A percentile compares a stretch with the other conserved stretches of the same genome.
These are phyloP conservation scores for Nannospalax galili DNA, from an alignment of 2,113 vertebrate species.

Conservation along the genomic window DNA sequence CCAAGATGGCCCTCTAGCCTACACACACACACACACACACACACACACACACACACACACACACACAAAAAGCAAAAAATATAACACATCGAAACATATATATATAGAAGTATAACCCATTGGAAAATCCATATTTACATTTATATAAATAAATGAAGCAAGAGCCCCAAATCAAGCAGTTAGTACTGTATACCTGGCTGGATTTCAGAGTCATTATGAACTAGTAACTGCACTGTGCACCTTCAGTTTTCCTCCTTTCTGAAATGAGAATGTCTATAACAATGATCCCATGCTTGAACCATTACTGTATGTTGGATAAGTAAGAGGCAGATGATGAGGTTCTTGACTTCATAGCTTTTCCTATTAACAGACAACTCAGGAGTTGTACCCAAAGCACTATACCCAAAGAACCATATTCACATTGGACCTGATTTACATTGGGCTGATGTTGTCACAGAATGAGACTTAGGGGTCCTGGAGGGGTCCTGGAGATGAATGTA, in stretches of 20 bases:
- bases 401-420: neutral
- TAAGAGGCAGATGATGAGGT: neutral
- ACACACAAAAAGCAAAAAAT: too few species aligned
- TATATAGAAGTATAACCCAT: neutral
- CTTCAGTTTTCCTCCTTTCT: neutral
- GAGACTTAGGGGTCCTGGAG: neutral
- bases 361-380: neutral
- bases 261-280: neutral
- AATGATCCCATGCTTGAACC: neutral
- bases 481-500: neutral
- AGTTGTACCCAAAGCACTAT: neutral
- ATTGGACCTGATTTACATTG: neutral
- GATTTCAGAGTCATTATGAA: neutral
- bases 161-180: neutral
- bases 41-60: too few species aligned
- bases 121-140: neutral
- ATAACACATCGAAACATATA: too few species aligned
- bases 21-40: neutral
- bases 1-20: neutral
- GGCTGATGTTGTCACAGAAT: neutral
- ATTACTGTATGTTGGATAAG: neutral
- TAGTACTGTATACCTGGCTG: neutral
- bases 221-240: neutral
- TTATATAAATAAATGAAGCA: neutral
- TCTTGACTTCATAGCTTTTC: neutral